Percentiles rank a stretch among this genome's conserved stretches.
These are phyloP conservation scores for Ailurus styani DNA, from an alignment of 2,113 vertebrate genomes.

Conservation along the genomic window DNA sequence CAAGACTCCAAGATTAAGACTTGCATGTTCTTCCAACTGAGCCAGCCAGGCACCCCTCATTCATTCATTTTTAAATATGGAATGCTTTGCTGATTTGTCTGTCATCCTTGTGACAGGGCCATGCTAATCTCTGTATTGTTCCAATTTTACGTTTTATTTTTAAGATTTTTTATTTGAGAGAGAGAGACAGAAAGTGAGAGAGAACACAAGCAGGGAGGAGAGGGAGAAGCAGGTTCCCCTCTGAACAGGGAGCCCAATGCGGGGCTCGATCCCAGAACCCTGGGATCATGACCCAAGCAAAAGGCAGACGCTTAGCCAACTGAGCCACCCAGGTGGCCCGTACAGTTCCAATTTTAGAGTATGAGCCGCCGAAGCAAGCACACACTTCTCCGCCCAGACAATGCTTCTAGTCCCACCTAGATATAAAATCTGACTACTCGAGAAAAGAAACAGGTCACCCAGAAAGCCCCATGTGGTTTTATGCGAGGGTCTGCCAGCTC, in stretches of 20 bases:
- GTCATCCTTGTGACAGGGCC: not conserved
- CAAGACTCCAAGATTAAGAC: not conserved
- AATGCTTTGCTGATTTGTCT: not conserved
- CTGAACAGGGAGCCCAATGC: too few relatives aligned
- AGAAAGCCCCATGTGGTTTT: not conserved
- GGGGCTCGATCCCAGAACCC: too few relatives aligned
- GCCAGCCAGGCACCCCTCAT: not conserved
- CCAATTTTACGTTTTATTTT: not conserved
- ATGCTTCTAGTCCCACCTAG: not conserved
- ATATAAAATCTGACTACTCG: not conserved
- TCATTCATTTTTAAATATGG: not conserved
- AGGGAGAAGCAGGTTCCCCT: too few relatives aligned
- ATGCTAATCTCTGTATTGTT: not conserved
- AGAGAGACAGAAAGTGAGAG: too few relatives aligned
- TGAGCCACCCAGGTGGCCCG: too few relatives aligned
- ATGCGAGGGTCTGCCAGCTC: not conserved
- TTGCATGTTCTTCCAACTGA: not conserved
- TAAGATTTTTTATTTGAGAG: too few relatives aligned
- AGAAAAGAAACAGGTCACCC: not conserved
- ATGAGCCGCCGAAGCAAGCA: not conserved
- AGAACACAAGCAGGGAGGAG: too few relatives aligned
- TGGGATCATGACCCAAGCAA: too few relatives aligned
- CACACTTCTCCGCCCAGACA: not conserved
- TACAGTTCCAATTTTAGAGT: not conserved
- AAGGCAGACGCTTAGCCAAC: too few relatives aligned